Evolutionary conservation across 2,113 vertebrate genomes (phyloP), one percentile per base, ranked within the genome.

Genomic region (Odobenus rosmarus): DNA sequence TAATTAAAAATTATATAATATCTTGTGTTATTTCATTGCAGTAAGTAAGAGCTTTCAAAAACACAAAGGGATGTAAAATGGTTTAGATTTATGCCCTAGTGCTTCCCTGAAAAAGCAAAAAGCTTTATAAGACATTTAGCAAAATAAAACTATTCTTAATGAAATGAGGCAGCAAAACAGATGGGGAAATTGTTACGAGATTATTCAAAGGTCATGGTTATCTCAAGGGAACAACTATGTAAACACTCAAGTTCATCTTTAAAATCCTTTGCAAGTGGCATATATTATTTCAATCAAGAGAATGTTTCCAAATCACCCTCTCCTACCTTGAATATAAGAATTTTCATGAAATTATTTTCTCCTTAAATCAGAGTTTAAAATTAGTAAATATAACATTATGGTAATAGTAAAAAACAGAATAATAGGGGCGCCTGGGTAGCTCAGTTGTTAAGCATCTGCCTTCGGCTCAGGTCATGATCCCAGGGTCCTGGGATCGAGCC

Each of bases 271-370:
- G 26, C 39, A 93, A 39, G 31, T 46, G 24, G 13, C 83, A 74
- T 67, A 55, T 14, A 28, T 61, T 46, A 82, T n/a, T 88, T 76
- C 28, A 87, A 85, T 42, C 26, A 67, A 81, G 42, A 83, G 42
- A 90, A 71, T 21, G 76, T 51, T 76, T 96, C 46, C 57, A 81
- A 90, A 53, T 90, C 42, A 90, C 69, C n/a, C 36, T 77, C 76
- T 8, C 33, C 13, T 7, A 83, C 1, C 49, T 23, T 90, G 67
- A 93, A 80, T 81, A 64, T 64, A 85, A 90, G 31, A 74, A 67
- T 91, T 53, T 64, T 74, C 84, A 97, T n/a, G 36, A 90, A 77
- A 88, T 93, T 83, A 77, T 83, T 82, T 96, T 88, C 49, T 93
- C 49, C 72, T 94, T 89, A 88, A 97, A 57, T 49, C 8, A 31